Percentiles rank a stretch among this genome's conserved stretches.
These are phyloP conservation scores for Lophotis ruficrista DNA, from an alignment of 2,113 vertebrate genomes.

Conservation along the genomic window DNA sequence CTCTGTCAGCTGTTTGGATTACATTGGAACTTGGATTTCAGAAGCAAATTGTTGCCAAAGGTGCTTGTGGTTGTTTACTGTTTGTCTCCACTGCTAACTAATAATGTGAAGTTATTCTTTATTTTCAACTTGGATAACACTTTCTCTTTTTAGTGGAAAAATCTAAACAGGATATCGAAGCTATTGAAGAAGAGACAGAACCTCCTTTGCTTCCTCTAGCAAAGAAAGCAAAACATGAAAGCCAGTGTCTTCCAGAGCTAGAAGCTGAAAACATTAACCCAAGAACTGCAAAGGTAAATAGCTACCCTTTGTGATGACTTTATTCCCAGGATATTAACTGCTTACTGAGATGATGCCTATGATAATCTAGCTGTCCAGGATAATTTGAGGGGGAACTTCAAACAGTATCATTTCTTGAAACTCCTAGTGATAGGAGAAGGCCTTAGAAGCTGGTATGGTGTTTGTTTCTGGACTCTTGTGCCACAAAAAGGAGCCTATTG, in stretches of 20 bases:
- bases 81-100: background rate
- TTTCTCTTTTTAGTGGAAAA: conserved; percentile 2
- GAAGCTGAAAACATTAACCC: conserved; percentile 14
- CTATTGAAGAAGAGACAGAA: background rate
- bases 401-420: background rate
- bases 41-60: background rate
- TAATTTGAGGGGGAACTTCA: background rate
- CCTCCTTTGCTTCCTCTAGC: conserved; percentile 12
- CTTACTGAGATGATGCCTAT: background rate
- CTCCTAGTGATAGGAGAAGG: fast-evolving
- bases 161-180: background rate
- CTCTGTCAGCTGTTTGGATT: background rate
- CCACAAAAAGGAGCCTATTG: background rate
- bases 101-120: background rate
- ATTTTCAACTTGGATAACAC: background rate
- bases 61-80: background rate
- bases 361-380: background rate
- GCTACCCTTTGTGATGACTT: background rate
- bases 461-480: background rate
- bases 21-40: background rate
- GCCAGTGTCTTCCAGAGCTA: conserved; percentile 25
- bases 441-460: background rate
- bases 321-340: background rate
- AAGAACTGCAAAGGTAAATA: conserved; percentile 62
- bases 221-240: conserved; percentile 41